These are phyloP conservation scores for Protonemura montana DNA, from an alignment of 2,888 invertebrate genomes.

Conservation along the genomic window DNA sequence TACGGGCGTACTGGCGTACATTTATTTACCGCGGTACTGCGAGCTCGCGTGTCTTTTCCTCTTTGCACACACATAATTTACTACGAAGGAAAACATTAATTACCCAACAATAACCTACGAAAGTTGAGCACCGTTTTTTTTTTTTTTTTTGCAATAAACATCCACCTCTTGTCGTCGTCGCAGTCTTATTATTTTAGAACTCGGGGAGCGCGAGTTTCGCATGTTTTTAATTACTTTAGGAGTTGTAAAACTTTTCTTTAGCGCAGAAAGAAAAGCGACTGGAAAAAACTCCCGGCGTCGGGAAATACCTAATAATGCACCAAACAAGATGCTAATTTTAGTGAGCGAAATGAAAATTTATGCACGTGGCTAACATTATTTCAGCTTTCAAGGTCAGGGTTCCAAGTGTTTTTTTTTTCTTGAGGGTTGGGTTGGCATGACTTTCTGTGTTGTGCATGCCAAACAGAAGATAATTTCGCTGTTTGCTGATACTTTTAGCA, in stretches of 20 bases:
- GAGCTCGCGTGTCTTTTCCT: neutral
- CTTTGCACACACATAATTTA: neutral
- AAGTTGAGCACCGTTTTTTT: neutral
- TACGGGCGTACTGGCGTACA: neutral
- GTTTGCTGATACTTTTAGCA: no score
- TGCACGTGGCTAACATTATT: neutral
- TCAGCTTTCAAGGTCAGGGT: no score
- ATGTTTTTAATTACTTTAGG: neutral
- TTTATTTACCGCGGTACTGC: neutral
- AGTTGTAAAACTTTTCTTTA: neutral
- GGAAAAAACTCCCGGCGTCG: neutral
- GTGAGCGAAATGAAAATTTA: neutral
- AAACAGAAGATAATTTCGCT: neutral
- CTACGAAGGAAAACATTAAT: neutral
- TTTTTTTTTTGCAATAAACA: neutral
- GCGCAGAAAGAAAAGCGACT: neutral
- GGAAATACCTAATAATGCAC: neutral
- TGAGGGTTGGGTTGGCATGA: neutral
- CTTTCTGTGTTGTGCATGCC: neutral
- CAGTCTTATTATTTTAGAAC: neutral
- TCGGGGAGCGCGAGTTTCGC: neutral
- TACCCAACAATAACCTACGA: neutral
- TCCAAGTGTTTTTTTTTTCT: neutral
- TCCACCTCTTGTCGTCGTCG: neutral
- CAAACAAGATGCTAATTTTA: neutral